Percentiles rank a stretch among this genome's conserved stretches.
These are phyloP conservation scores for Gnathonemus echidnorhynchus DNA, from an alignment of 2,113 vertebrate genomes.

Conservation along the genomic window DNA sequence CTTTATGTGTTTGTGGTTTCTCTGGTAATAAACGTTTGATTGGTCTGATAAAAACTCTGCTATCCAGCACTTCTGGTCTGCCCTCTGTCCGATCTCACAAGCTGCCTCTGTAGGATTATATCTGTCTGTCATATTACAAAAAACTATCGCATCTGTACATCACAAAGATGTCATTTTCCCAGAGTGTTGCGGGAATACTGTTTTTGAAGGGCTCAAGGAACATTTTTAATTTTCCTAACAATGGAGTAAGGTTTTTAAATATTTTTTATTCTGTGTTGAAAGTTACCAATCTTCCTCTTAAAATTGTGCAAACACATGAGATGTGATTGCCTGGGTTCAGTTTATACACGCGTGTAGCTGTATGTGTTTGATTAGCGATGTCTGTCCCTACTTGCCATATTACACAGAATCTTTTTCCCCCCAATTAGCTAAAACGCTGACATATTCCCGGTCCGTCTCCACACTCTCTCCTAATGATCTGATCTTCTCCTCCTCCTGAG, in stretches of 20 bases:
- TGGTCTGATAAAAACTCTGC: background rate
- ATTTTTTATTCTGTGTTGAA: background rate
- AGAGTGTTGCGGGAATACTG: background rate
- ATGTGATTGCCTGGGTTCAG: background rate
- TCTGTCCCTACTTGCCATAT: background rate
- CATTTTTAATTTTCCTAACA: background rate
- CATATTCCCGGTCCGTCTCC: background rate
- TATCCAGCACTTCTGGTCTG: background rate
- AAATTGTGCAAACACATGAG: background rate
- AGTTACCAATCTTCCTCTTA: background rate
- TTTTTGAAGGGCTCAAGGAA: background rate
- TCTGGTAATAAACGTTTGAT: background rate
- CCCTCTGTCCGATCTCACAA: background rate
- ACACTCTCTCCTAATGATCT: background rate
- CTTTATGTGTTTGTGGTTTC: background rate
- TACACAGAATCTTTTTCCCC: background rate
- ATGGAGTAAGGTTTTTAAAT: background rate
- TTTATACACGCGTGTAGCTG: background rate
- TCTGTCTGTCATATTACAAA: background rate
- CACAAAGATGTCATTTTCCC: background rate
- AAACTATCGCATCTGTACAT: background rate
- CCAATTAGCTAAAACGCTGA: background rate
- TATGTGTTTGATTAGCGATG: background rate
- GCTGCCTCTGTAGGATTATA: background rate
- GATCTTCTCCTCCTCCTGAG: background rate